Base-by-base conservation (phyloP, 2,888 invertebrate genomes). In the Drosophila picticornis region DNA sequence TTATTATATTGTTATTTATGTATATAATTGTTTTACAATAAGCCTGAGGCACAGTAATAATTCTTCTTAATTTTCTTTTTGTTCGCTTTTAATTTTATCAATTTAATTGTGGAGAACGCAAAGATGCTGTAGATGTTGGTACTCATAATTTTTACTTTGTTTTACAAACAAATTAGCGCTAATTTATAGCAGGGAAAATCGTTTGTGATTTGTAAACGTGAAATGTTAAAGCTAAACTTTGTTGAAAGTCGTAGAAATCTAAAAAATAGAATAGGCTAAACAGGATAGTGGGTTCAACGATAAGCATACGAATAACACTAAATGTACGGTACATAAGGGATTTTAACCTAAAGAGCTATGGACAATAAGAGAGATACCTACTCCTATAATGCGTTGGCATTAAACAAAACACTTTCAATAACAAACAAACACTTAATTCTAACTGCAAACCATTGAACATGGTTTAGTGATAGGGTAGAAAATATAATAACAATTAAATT, bases 11-110 rank as follows among this genome's bases (percentile, higher is more conserved):
- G 52, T 73, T 64, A 55, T 31, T 22, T 22, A 57, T 57, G 69
- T 74, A 77, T 88, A 81, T 87, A 90, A 80, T 91, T 90, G 84
- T 91, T 90, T 90, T 90, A 90, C 90, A 92, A 90, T 81, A 88
- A 91, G 91, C 91, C 92, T 91, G 91, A 91, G 91, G 91, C 92
- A 91, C 91, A 85, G 87, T 79, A 74, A 81, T 79, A 68, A 73
- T 67, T 70, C 72, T 38, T 56, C 59, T 63, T 27, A 53, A 36
- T 34, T 13, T 34, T 27, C 31, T 25, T 66, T 73, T 71, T 38
- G 59, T 51, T 48, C 31, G 51, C 50, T 50, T 80, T 65, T 77
- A 38, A 52, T 67, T 76, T 68, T 48, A 9, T 64, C 58, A 79
- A 69, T 56, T 60, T 31, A 36, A 52, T 52, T 43, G 38, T 51